Conservation (phyloP, 2,797 vertebrate species). For the Chiroxiphia lanceolata region DNA sequence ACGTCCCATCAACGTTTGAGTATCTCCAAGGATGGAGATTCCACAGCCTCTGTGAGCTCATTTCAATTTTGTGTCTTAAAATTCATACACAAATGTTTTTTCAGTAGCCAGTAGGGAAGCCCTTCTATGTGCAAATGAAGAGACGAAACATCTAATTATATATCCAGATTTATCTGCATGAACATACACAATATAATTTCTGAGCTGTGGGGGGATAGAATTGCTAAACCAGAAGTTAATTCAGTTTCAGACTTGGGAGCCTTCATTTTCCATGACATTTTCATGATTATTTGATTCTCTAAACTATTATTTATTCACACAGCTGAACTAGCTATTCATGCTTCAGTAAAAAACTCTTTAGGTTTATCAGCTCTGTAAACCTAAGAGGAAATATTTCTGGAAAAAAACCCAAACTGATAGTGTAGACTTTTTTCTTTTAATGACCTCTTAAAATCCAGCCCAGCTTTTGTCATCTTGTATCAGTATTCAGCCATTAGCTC, state of each 20-base stretch:
- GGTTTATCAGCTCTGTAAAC: conserved; percentile 22
- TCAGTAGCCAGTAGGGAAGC: conserved; percentile 2
- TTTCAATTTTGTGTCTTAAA: conserved; percentile 7
- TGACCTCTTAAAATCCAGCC: conserved; percentile 2
- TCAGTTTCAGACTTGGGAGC: conserved; percentile 23
- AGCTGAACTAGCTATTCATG: conserved; percentile 18
- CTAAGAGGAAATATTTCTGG: neutral
- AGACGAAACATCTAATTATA: conserved; percentile 17
- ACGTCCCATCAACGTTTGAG: neutral
- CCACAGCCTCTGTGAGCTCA: neutral
- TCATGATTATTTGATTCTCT: conserved; percentile 49
- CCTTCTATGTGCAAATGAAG: conserved; percentile 36
- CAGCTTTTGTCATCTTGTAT: neutral
- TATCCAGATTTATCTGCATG: conserved; percentile 41
- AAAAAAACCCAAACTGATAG: neutral
- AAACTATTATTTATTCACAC: conserved; percentile 51
- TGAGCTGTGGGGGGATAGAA: neutral
- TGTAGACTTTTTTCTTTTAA: conserved; percentile 5
- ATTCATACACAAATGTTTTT: neutral
- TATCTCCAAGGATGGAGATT: neutral
- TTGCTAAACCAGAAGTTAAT: conserved; percentile 31
- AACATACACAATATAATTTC: conserved; percentile 15
- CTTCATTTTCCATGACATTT: conserved; percentile 46
- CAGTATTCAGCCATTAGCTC: conserved; percentile 26
- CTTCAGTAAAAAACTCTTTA: conserved; percentile 14